phyloP scores from a whole-genome alignment of 2,113 vertebrate species.

The Cyanoderma ruficeps region DNA sequence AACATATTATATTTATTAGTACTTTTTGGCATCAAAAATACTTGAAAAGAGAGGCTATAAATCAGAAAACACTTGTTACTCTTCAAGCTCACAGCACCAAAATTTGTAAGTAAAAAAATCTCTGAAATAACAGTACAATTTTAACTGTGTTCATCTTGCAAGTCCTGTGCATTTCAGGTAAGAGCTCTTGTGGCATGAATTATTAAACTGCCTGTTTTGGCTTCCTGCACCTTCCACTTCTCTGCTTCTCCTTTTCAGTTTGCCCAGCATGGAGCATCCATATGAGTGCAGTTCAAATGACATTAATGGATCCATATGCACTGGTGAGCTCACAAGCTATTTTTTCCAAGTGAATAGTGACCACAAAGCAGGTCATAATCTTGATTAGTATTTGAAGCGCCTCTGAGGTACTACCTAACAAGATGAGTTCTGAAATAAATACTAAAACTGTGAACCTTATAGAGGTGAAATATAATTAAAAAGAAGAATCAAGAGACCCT shows the following conservation, averaged over 20 bases:
- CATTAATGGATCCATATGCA: neutral
- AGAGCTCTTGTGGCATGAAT: neutral
- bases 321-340: neutral
- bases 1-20: neutral
- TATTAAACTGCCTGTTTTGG: neutral
- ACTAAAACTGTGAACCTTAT: neutral
- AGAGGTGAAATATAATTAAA: neutral
- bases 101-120: neutral
- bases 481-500: neutral
- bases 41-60: neutral
- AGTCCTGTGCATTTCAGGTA: neutral
- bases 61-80: neutral
- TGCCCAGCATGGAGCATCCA: neutral
- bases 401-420: neutral
- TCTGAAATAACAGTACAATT: neutral
- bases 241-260: neutral
- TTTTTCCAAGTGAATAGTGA: neutral
- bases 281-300: neutral
- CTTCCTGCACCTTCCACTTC: neutral
- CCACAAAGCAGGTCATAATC: neutral
- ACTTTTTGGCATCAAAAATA: neutral
- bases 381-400: neutral
- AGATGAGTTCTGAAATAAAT: neutral
- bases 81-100: neutral
- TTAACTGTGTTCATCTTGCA: neutral